A percentile compares a stretch with the other conserved stretches of the same genome.
These are phyloP conservation scores for Rhagologus leucostigma DNA, from an alignment of 2,113 vertebrate species.

Conservation along the genomic window DNA sequence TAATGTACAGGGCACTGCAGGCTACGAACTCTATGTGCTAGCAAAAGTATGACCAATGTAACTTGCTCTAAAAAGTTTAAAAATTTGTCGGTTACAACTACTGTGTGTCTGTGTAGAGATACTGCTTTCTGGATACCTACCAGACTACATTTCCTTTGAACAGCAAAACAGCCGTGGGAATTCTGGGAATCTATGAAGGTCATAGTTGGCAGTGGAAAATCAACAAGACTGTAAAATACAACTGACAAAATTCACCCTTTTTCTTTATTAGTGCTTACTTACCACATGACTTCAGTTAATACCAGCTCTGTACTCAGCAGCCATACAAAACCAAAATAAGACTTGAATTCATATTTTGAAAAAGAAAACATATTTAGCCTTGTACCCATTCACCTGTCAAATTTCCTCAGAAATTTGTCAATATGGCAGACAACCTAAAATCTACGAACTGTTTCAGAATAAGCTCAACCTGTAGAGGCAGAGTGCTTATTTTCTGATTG, in stretches of 20 bases:
- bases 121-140: neutral
- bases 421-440: neutral
- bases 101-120: neutral
- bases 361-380: rapidly evolving
- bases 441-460: neutral
- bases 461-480: neutral
- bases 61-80: neutral
- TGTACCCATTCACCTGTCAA: neutral
- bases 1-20: neutral
- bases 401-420: neutral
- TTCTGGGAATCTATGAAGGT: neutral
- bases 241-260: neutral
- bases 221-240: neutral
- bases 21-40: neutral
- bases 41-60: neutral
- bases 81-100: neutral
- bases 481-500: neutral
- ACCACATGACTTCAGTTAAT: neutral
- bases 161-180: neutral
- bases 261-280: neutral
- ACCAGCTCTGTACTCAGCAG: neutral
- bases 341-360: neutral
- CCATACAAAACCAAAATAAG: neutral
- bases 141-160: neutral
- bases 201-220: neutral